Percentiles rank a stretch among this genome's conserved stretches.
Conservation (phyloP, 2,888 invertebrate genomes). For the Linnaemya vulpina region DNA sequence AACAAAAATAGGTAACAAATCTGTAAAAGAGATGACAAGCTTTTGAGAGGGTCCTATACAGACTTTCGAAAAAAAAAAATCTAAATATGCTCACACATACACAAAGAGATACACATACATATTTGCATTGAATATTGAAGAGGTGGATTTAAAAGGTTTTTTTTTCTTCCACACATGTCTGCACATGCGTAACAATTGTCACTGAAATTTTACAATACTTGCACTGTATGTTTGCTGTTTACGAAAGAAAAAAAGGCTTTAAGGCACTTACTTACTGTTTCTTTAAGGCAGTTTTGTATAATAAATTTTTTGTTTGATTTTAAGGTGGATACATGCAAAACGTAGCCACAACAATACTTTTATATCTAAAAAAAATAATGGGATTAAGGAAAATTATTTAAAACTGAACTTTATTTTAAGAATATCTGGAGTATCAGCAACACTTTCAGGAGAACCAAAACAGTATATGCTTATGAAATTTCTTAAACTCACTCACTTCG, state of each 20-base stretch:
- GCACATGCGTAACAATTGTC: slow-evolving; percentile 70
- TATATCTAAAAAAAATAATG: no score
- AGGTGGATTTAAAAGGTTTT: slow-evolving; percentile 69
- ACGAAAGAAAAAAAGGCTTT: not conserved
- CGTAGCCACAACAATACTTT: no score
- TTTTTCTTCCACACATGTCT: slow-evolving; percentile 51
- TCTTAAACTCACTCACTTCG: no score
- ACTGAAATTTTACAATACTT: slow-evolving; percentile 52
- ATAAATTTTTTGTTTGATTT: not conserved
- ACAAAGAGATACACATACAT: not conserved
- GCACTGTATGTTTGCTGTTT: slow-evolving; percentile 44
- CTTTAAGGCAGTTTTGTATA: not conserved
- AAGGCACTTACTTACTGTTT: slow-evolving; percentile 32
- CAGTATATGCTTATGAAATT: no score
- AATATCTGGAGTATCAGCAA: no score
- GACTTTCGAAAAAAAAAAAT: not conserved
- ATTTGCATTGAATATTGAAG: slow-evolving; percentile 50
- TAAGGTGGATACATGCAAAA: not conserved
- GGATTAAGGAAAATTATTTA: no score
- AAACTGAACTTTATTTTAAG: no score
- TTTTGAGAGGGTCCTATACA: slow-evolving; percentile 50
- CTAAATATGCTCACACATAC: no score
- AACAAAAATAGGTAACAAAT: slow-evolving; percentile 70
- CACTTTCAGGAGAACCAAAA: no score
- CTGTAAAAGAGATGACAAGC: slow-evolving; percentile 70